Evolutionary conservation across 1,140 invertebrate genomes (phyloP).

Genomic region (Andricus grossulariae): DNA sequence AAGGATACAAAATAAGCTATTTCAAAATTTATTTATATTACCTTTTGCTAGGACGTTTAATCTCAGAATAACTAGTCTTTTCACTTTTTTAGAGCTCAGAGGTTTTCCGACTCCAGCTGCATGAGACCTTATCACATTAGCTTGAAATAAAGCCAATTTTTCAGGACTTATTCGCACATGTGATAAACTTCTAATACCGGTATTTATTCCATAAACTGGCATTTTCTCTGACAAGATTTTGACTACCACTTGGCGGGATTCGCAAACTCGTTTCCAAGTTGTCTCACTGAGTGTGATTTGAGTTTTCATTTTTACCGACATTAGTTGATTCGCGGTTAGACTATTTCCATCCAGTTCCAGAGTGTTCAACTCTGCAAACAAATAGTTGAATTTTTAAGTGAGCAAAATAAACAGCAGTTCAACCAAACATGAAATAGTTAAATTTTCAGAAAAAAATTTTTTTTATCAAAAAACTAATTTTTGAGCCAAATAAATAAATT

Average conservation of each 20-base stretch:
- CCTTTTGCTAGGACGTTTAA: background rate
- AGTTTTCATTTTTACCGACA: background rate
- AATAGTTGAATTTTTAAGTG: no score
- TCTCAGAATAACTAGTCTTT: background rate
- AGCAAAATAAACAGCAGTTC: no score
- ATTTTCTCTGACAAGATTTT: background rate
- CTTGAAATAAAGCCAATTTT: background rate
- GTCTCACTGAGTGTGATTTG: background rate
- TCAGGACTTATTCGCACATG: background rate
- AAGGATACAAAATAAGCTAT: background rate
- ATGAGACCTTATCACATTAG: background rate
- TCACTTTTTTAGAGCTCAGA: background rate
- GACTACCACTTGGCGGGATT: background rate
- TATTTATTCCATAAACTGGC: background rate
- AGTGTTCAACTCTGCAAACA: background rate
- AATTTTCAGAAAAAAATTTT: no score
- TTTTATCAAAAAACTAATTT: no score
- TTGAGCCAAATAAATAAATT: no score
- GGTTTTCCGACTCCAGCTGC: background rate
- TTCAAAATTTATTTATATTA: background rate
- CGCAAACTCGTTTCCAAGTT: background rate
- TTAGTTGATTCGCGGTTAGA: background rate
- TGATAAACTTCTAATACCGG: background rate
- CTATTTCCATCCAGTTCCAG: background rate
- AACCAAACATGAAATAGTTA: no score